A percentile compares a stretch with the other conserved stretches of the same genome.
Conservation (phyloP, 2,888 invertebrate genomes). For the Leptura quadrifasciata region DNA sequence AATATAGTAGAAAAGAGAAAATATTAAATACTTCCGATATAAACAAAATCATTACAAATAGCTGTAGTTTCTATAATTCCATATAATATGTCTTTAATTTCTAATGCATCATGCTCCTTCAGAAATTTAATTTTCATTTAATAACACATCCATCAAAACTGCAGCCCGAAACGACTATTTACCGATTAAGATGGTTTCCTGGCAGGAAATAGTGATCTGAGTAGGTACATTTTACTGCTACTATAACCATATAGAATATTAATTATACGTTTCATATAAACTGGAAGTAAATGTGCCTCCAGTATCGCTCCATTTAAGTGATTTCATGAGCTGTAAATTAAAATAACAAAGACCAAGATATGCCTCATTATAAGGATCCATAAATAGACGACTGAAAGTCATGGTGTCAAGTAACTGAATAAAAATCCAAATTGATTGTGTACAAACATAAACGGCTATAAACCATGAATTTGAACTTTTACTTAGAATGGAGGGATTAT, state of each 20-base stretch:
- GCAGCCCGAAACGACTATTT: neutral
- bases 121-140: slow-evolving; percentile 10
- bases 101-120: slow-evolving; percentile 4
- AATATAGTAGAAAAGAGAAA: neutral
- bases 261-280: slow-evolving; percentile 13
- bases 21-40: neutral
- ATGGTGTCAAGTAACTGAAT: neutral
- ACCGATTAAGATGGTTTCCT: slow-evolving; percentile 23
- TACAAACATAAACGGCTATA: neutral
- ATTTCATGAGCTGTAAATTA: slow-evolving; percentile 21
- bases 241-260: slow-evolving; percentile 28
- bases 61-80: neutral
- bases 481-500: neutral
- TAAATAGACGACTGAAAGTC: slow-evolving; percentile 6
- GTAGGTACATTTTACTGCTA: slow-evolving; percentile 4
- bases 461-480: neutral
- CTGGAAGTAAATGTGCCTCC: slow-evolving; percentile 16
- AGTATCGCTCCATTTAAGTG: slow-evolving; percentile 16
- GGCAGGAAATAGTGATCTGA: slow-evolving; percentile 14
- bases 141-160: neutral
- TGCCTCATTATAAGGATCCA: neutral
- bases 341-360: neutral
- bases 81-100: neutral
- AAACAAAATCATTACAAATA: neutral
- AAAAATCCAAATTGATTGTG: neutral